Percentiles rank a stretch among this genome's conserved stretches.
phyloP scores from a whole-genome alignment of 2,113 vertebrate genomes.

The Ophthalmolycus amberensis region DNA sequence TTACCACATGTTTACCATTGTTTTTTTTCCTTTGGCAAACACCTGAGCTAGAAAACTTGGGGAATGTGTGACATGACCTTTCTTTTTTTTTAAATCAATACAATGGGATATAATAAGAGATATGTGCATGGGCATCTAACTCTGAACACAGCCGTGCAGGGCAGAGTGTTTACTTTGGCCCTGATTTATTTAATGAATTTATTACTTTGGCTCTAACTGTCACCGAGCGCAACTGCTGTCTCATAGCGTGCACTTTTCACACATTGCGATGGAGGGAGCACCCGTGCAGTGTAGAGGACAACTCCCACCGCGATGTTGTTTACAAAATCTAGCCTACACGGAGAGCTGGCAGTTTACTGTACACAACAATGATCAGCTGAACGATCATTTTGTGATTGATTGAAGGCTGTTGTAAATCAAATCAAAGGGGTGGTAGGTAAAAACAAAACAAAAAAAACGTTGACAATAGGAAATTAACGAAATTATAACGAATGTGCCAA shows the following conservation, averaged over 20 bases:
- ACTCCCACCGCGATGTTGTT: slow-evolving; percentile 27
- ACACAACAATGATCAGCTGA: background rate
- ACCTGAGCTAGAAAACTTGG: background rate
- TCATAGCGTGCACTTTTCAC: slow-evolving; percentile 33
- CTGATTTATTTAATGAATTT: no score
- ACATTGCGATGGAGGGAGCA: slow-evolving; percentile 55
- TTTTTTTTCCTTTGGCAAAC: background rate
- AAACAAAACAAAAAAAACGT: background rate
- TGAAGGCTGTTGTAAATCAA: background rate
- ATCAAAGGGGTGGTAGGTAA: background rate
- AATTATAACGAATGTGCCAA: background rate
- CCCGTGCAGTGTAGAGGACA: slow-evolving; percentile 9
- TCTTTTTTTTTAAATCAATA: background rate
- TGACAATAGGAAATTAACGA: no score
- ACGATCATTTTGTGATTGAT: background rate
- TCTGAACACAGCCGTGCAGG: background rate
- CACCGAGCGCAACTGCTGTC: background rate
- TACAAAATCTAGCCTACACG: slow-evolving; percentile 19
- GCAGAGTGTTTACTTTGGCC: no score
- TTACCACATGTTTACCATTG: background rate
- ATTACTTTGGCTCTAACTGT: background rate
- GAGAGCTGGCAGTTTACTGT: background rate
- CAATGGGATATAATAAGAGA: background rate
- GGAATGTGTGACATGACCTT: background rate
- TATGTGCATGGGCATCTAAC: background rate